phyloP scores from a whole-genome alignment of 2,888 invertebrate species.

The Matsumyia berberina region DNA sequence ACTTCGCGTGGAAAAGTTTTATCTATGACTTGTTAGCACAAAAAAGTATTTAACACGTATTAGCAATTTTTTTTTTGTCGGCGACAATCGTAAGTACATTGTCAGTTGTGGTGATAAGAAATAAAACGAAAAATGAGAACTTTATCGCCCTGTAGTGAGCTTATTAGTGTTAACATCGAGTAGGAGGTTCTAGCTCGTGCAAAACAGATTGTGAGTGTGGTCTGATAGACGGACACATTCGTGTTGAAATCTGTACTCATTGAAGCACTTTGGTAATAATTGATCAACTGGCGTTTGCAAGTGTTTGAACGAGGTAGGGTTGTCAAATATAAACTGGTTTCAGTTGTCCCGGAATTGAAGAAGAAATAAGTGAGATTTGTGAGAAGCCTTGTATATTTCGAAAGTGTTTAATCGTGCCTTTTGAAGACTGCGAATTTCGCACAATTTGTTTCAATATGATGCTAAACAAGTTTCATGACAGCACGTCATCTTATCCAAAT shows the following conservation, averaged over 20 bases:
- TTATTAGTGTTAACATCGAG: conserved; percentile 4
- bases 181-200: not conserved
- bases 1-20: conserved; percentile 17
- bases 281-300: too few species aligned
- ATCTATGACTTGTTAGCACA: conserved; percentile 29
- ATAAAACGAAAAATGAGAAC: not conserved
- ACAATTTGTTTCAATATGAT: too few species aligned
- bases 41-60: conserved; percentile 28
- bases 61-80: not conserved
- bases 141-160: not conserved
- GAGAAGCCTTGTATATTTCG: too few species aligned
- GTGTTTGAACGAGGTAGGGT: too few species aligned
- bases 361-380: too few species aligned
- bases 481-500: too few species aligned
- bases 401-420: too few species aligned
- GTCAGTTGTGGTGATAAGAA: conserved; percentile 22
- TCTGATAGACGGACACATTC: not conserved
- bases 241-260: not conserved
- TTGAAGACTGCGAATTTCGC: too few species aligned
- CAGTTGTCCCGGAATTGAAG: too few species aligned
- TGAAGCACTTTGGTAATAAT: not conserved
- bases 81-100: not conserved
- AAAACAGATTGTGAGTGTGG: not conserved
- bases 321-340: too few species aligned
- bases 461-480: too few species aligned